Percentiles rank a stretch among this genome's conserved stretches.
Evolutionary conservation across 2,797 vertebrate species (phyloP).

Genomic region (Decapterus maruadsi): DNA sequence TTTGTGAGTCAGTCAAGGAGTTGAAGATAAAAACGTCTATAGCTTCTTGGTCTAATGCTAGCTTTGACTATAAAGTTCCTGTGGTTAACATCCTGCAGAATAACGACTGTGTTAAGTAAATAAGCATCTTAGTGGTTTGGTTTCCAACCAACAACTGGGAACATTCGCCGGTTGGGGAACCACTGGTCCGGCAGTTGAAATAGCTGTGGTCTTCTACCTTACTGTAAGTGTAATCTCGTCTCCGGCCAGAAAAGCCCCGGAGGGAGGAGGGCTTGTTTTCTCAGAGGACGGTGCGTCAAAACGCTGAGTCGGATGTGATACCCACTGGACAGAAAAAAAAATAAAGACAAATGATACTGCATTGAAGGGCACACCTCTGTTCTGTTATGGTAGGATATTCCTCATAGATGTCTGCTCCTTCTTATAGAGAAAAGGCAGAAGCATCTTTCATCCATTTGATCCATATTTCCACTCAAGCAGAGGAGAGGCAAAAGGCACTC

Average conservation of each 20-base stretch:
- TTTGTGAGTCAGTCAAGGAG: background rate
- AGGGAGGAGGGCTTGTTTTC: conserved; percentile 50
- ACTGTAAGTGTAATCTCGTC: conserved; percentile 43
- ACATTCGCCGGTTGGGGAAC: conserved; percentile 2
- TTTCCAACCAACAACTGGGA: conserved; percentile 32
- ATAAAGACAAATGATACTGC: conserved; percentile 76
- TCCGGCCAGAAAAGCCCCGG: conserved; percentile 42
- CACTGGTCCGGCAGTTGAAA: conserved; percentile 25
- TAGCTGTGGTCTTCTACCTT: conserved; percentile 38
- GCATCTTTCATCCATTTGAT: conserved; percentile 58
- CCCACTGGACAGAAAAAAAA: conserved; percentile 64
- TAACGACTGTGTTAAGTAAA: conserved; percentile 45
- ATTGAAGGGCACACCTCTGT: conserved; percentile 59
- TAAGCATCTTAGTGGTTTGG: conserved; percentile 41
- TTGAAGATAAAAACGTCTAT: conserved; percentile 6
- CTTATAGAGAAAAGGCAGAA: conserved; percentile 30
- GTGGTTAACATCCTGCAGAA: conserved; percentile 28
- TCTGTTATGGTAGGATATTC: conserved; percentile 58
- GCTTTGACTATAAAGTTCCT: conserved; percentile 21
- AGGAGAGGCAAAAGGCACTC: conserved; percentile 39
- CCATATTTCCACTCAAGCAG: conserved; percentile 49
- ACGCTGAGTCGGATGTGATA: conserved; percentile 67
- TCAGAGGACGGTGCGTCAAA: conserved; percentile 54
- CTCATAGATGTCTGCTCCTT: conserved; percentile 30
- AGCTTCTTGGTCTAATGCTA: background rate